phyloP scores from a whole-genome alignment of 2,797 vertebrate genomes.

The Rhabdomys pumilio region DNA sequence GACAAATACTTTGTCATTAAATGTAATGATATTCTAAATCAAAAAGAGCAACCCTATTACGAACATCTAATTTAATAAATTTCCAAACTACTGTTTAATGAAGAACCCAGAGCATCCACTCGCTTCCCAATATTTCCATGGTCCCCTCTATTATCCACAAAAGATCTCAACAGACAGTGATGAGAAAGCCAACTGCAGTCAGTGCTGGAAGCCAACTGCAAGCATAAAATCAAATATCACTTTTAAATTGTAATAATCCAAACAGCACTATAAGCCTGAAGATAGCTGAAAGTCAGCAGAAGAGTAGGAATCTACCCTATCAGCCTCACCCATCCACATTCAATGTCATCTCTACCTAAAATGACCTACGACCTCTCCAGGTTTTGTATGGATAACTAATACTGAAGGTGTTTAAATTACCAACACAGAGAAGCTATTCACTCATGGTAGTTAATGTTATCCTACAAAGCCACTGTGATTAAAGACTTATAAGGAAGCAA shows the following conservation, averaged over 20 bases:
- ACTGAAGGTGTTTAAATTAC: conserved; percentile 1
- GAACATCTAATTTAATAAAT: neutral
- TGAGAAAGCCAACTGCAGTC: neutral
- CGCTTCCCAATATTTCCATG: neutral
- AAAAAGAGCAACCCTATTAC: conserved; percentile 15
- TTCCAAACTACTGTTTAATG: conserved; percentile 13
- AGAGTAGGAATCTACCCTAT: neutral
- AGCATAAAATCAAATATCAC: neutral
- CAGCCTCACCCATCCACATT: too few species aligned
- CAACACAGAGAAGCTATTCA: neutral
- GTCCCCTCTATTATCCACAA: neutral
- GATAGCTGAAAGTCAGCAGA: neutral
- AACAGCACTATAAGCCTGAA: neutral
- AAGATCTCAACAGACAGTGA: neutral
- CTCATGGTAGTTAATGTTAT: neutral
- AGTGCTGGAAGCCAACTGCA: neutral
- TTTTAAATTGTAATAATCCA: neutral
- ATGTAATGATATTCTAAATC: neutral
- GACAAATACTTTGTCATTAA: neutral
- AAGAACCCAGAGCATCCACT: neutral
- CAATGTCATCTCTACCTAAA: neutral
- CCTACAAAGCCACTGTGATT: neutral
- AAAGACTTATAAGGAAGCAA: neutral
- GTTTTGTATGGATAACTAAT: neutral
- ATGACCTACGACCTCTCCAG: neutral